These are phyloP conservation scores for Tinea pellionella DNA, from an alignment of 2,888 invertebrate species.

Conservation along the genomic window DNA sequence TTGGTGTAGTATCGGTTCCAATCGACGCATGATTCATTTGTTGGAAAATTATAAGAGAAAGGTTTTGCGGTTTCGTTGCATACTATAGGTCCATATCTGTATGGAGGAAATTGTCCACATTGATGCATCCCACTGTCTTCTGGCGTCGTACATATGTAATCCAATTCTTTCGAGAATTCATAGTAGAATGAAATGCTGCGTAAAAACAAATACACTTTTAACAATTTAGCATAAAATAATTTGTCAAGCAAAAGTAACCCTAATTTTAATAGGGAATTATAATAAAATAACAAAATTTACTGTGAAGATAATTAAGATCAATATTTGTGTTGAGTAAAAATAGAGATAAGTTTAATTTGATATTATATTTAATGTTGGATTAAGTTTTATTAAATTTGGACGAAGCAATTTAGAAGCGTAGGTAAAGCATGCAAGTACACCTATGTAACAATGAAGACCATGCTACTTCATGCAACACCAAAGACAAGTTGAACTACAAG, in stretches of 20 bases:
- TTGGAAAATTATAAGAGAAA: constrained; percentile 71
- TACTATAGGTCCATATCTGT: constrained; percentile 75
- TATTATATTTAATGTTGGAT: not conserved
- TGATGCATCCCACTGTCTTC: constrained; percentile 96
- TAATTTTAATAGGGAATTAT: not conserved
- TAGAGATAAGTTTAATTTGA: not conserved
- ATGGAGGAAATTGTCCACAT: constrained; percentile 86
- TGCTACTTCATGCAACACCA: not conserved
- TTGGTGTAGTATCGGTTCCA: constrained; percentile 99
- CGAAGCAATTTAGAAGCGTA: not conserved
- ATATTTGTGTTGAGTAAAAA: no score
- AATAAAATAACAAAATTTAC: not conserved
- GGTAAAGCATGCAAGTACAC: constrained; percentile 1
- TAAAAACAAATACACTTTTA: constrained; percentile 18
- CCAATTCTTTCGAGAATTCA: constrained; percentile 88
- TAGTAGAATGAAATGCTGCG: constrained; percentile 83
- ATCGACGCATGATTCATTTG: constrained; percentile 89
- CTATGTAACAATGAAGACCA: not conserved
- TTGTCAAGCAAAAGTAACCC: not conserved
- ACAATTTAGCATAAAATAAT: not conserved
- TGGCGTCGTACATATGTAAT: constrained; percentile 96
- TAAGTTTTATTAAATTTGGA: not conserved
- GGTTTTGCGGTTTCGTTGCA: constrained; percentile 82
- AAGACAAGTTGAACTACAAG: not conserved
- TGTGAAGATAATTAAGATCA: no score